Evolutionary conservation across 2,888 invertebrate genomes (phyloP).

Genomic region (Ceriagrion tenellum): DNA sequence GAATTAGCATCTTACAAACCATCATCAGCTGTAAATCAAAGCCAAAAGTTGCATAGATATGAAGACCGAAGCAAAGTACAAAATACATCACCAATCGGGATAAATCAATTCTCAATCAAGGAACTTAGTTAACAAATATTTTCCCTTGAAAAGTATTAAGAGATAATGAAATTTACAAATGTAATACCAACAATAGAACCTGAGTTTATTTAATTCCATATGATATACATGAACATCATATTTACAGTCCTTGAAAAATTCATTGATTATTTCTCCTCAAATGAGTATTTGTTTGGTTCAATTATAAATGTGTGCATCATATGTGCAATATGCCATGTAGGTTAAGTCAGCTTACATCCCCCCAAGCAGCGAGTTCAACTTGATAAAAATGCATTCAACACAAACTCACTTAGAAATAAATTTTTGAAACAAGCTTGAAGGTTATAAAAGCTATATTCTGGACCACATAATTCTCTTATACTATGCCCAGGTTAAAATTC

Average conservation of each 20-base stretch:
- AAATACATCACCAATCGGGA: background rate
- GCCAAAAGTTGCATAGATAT: background rate
- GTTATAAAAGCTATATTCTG: slow-evolving; percentile 6
- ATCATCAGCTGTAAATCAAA: background rate
- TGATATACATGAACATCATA: slow-evolving; percentile 54
- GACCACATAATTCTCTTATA: slow-evolving; percentile 1
- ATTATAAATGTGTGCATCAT: slow-evolving; percentile 25
- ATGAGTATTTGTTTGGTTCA: slow-evolving; percentile 40
- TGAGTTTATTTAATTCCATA: slow-evolving; percentile 52
- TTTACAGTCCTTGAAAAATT: slow-evolving; percentile 50
- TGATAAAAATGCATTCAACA: background rate
- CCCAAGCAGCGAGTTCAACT: slow-evolving; percentile 25
- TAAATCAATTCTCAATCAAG: background rate
- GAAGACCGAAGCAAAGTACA: background rate
- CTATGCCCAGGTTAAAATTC: background rate
- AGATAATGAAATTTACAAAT: slow-evolving; percentile 45
- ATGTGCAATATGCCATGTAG: slow-evolving; percentile 45
- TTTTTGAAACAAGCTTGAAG: slow-evolving; percentile 5
- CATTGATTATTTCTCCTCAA: slow-evolving; percentile 40
- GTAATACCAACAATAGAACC: slow-evolving; percentile 48
- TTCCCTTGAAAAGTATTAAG: background rate
- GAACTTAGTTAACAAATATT: background rate
- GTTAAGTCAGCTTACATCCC: background rate
- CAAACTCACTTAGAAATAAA: slow-evolving; percentile 6
- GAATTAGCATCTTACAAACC: background rate